Evolutionary conservation across 2,797 vertebrate genomes (phyloP).

Genomic region (Poecilia picta): DNA sequence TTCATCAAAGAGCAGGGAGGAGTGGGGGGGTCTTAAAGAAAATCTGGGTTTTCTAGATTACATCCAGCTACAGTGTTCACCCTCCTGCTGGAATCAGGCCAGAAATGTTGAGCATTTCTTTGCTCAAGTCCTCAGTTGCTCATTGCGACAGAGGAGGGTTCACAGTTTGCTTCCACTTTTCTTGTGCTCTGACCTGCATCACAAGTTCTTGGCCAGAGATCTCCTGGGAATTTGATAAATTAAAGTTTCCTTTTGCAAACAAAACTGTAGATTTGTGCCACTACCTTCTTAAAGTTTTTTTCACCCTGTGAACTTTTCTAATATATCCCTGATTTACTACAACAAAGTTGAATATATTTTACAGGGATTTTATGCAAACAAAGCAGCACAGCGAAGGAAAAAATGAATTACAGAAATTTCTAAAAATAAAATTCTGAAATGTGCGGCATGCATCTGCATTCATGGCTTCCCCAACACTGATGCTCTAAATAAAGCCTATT

Average conservation of each 20-base stretch:
- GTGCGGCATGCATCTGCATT: background rate
- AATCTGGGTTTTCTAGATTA: conserved; percentile 69
- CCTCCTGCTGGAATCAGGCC: conserved; percentile 30
- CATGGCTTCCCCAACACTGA: background rate
- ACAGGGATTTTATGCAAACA: background rate
- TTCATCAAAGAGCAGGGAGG: conserved; percentile 56
- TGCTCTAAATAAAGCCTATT: background rate
- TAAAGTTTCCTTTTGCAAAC: background rate
- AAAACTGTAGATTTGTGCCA: background rate
- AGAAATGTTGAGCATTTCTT: conserved; percentile 12
- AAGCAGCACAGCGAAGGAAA: background rate
- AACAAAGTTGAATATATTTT: background rate
- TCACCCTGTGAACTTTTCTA: background rate
- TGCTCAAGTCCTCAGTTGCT: background rate
- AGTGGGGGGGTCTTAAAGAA: conserved; percentile 42
- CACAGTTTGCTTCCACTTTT: background rate
- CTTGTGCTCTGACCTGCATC: background rate
- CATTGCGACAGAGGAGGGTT: no score
- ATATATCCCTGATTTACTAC: background rate
- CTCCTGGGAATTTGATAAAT: background rate
- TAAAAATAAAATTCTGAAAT: background rate
- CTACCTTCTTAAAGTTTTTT: background rate
- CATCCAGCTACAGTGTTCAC: conserved; percentile 46
- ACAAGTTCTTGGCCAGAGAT: background rate
- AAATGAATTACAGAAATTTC: background rate